A percentile compares a stretch with the other conserved stretches of the same genome.
Conservation (phyloP, 1,140 invertebrate species). For the Drosophila repletoides region DNA sequence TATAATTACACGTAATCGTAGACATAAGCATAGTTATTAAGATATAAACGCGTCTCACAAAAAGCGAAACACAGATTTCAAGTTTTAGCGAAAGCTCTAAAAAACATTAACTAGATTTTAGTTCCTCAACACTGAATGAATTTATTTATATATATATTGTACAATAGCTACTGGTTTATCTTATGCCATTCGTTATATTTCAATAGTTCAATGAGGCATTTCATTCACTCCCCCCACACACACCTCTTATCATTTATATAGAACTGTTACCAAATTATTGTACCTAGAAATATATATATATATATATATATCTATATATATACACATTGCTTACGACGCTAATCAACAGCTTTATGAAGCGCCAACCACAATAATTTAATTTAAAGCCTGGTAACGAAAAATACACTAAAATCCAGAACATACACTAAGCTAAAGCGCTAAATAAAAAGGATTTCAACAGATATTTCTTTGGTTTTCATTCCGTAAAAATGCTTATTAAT, state of each 20-base stretch:
- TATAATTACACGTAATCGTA: constrained; percentile 42
- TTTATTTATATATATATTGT: too few species aligned
- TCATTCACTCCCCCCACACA: constrained; percentile 34
- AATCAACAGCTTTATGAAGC: constrained; percentile 28
- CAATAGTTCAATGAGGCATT: constrained; percentile 35
- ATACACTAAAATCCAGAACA: constrained; percentile 7
- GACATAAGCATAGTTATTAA: constrained; percentile 36
- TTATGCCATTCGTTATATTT: constrained; percentile 1
- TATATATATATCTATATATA: constrained; percentile 23
- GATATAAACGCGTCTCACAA: constrained; percentile 16
- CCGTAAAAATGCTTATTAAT: neutral
- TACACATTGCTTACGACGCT: constrained; percentile 28
- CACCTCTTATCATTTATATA: constrained; percentile 41
- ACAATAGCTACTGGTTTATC: constrained; percentile 19
- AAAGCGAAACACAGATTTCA: constrained; percentile 4
- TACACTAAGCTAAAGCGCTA: constrained; percentile 38
- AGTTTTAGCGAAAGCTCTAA: constrained; percentile 9
- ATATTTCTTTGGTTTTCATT: neutral
- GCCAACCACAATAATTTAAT: constrained; percentile 14
- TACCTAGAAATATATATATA: constrained; percentile 52
- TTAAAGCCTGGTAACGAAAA: constrained; percentile 5
- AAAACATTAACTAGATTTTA: constrained; percentile 20
- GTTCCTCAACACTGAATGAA: constrained; percentile 24
- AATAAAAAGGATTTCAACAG: constrained; percentile 64
- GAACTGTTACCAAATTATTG: constrained; percentile 50